These are phyloP conservation scores for Branchinecta sandiegonensis DNA, from an alignment of 2,888 invertebrate genomes.

Conservation along the genomic window DNA sequence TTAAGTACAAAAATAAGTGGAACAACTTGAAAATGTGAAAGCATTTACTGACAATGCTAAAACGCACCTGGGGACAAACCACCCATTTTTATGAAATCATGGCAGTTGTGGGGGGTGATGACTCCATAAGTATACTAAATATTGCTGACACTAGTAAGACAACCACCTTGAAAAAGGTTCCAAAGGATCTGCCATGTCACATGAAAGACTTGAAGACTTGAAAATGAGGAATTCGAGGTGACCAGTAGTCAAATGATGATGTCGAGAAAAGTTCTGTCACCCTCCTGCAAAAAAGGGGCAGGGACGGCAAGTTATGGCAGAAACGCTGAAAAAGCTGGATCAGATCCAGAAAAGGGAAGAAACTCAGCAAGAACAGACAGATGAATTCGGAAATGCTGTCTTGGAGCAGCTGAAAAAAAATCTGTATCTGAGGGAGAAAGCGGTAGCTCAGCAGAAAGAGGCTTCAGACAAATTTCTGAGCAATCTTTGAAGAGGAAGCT, in stretches of 20 bases:
- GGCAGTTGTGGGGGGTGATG: neutral
- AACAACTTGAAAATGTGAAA: constrained; percentile 14
- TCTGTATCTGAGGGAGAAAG: neutral
- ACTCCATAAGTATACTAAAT: neutral
- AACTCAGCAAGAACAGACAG: neutral
- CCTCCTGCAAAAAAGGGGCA: neutral
- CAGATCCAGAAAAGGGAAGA: neutral
- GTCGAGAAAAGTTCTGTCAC: constrained; percentile 3
- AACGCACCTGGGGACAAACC: neutral
- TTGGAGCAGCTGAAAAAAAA: constrained; percentile 10
- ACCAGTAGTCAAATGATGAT: neutral
- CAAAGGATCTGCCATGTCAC: too few species aligned
- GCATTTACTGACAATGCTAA: constrained; percentile 6
- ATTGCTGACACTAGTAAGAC: neutral
- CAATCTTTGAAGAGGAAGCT: too few species aligned
- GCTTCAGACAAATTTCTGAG: neutral
- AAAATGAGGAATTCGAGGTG: too few species aligned
- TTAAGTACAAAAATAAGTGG: constrained; percentile 4
- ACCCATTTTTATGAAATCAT: neutral
- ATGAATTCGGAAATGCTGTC: neutral
- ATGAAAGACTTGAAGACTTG: too few species aligned
- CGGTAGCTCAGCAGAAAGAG: constrained; percentile 6
- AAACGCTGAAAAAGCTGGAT: constrained; percentile 4
- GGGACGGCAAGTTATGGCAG: neutral
- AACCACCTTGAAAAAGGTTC: too few species aligned